These are phyloP conservation scores for Cavia porcellus DNA, from an alignment of 2,113 vertebrate species.

Conservation along the genomic window DNA sequence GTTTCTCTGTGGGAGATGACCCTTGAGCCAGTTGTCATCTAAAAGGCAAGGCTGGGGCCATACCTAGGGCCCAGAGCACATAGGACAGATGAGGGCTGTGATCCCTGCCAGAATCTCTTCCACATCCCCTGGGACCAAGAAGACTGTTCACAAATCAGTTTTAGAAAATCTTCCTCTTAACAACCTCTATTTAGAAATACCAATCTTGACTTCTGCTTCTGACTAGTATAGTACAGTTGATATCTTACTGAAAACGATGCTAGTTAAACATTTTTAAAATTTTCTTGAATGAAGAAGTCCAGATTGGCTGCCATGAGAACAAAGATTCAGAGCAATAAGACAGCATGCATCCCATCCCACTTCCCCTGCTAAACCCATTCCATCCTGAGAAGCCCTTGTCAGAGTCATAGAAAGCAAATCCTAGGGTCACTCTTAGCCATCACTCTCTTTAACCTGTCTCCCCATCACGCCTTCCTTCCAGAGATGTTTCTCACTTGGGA, in stretches of 20 bases:
- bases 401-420: neutral
- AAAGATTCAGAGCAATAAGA: neutral
- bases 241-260: neutral
- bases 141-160: neutral
- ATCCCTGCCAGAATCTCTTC: neutral
- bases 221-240: neutral
- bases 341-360: neutral
- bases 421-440: neutral
- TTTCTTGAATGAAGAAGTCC: neutral
- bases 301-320: neutral
- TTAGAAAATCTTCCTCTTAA: neutral
- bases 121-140: neutral
- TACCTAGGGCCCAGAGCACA: neutral
- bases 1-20: neutral
- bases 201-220: neutral
- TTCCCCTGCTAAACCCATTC: neutral
- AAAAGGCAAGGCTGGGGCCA: neutral
- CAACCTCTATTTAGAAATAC: neutral
- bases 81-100: neutral
- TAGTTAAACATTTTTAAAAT: neutral
- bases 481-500: neutral
- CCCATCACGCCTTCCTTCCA: neutral
- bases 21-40: neutral
- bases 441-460: neutral
- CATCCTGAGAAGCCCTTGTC: neutral